Base-by-base conservation (phyloP, 2,888 invertebrate genomes). In the Pterostichus madidus region DNA sequence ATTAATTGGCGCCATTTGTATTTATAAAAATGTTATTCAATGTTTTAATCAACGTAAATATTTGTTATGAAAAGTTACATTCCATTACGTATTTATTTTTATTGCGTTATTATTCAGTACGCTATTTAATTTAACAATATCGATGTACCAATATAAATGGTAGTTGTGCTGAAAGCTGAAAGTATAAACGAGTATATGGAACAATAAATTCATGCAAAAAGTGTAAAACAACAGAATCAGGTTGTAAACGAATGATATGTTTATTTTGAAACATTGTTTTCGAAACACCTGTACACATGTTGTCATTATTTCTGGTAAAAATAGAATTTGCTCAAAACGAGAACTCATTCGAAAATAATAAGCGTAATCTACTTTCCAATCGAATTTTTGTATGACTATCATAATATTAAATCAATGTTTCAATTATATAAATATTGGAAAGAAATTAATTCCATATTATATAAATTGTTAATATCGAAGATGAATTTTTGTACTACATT, bases 261-360 rank as follows among this genome's bases (percentile, higher is more conserved):
- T 75, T 75, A 53, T 52, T 75, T 75, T 75, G 32, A 75, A 75
- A 75, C 75, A 75, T 52, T 75, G 75, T 75, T 75, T 49, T 75
- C 75, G 31, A 52, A 75, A 49, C 52, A 75, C 44, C 68, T 71
- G 68, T 71, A 71, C 68, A 71, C 44, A 13, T 71, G 68, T 71
- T 71, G 68, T 44, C 68, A 71, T 71, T 71, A 71, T 71, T 71
- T 71, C 44, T 71, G 11, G 15, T 44, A 44, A 71, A 71, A 44
- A 39, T 68, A 44, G 44, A 71, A 56, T 71, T 71, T 71, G 44
- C 2, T 15, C 32, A 32, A 35, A 35, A 35, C 61, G 3, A 56
- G 17, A 24, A 31, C 8, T 59, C 59, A 59, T 31, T n/a, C 24
- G 13, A 56, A 5, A 8, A 56, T 56, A 56, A 24, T 56, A 56